Percentiles rank a stretch among this genome's conserved stretches.
Evolutionary conservation across 2,113 vertebrate species (phyloP).

Genomic region (Cheirogaleus medius): DNA sequence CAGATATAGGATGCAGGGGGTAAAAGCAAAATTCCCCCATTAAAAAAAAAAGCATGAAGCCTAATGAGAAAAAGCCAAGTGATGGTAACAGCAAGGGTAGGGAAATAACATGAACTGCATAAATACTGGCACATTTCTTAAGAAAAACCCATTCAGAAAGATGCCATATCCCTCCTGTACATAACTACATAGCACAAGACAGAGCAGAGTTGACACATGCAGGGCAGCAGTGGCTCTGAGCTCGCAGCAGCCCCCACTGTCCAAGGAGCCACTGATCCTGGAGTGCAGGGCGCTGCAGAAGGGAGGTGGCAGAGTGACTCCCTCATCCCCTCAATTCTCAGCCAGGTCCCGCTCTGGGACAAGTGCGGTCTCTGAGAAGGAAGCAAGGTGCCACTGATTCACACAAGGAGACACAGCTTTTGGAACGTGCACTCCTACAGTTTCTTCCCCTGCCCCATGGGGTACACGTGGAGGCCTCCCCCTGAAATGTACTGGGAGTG

Average conservation of each 20-base stretch:
- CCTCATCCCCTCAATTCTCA: neutral
- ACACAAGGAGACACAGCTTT: neutral
- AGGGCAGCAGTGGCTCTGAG: slow-evolving; percentile 12
- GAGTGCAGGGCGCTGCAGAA: neutral
- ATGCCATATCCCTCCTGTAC: slow-evolving; percentile 19
- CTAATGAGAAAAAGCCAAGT: neutral
- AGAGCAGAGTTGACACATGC: neutral
- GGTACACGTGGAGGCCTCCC: neutral
- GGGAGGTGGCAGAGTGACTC: neutral
- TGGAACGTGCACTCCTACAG: neutral
- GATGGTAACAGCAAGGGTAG: neutral
- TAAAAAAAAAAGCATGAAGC: neutral
- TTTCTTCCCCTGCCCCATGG: slow-evolving; percentile 24
- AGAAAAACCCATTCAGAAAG: slow-evolving; percentile 43
- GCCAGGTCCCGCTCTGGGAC: neutral
- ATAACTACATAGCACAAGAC: neutral
- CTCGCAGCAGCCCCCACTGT: neutral
- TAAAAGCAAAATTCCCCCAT: neutral
- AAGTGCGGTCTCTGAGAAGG: neutral
- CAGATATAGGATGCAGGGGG: neutral
- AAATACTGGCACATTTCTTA: slow-evolving; percentile 47
- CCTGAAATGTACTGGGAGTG: neutral
- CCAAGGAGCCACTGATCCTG: neutral
- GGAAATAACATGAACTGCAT: neutral
- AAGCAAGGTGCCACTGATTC: slow-evolving; percentile 18